These are phyloP conservation scores for Thelaira solivaga DNA, from an alignment of 2,888 invertebrate genomes.

Conservation along the genomic window DNA sequence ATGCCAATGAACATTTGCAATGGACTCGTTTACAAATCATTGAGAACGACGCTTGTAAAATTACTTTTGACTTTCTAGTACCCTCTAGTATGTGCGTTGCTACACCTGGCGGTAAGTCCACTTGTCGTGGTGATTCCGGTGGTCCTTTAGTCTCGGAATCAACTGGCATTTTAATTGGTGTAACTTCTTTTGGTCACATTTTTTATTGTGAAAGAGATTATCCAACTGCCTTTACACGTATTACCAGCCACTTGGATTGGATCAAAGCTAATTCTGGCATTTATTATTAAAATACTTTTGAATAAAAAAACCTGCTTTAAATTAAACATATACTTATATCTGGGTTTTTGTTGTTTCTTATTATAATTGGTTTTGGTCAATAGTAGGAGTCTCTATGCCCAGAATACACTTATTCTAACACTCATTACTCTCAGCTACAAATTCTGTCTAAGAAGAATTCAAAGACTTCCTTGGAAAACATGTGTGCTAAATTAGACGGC, in stretches of 20 bases:
- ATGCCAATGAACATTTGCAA: slow-evolving; percentile 71
- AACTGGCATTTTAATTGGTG: slow-evolving; percentile 66
- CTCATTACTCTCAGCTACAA: no score
- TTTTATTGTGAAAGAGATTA: slow-evolving; percentile 65
- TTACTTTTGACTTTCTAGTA: no score
- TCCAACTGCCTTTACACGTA: slow-evolving; percentile 68
- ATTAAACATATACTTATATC: no score
- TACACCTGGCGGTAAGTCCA: slow-evolving; percentile 72
- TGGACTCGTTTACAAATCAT: slow-evolving; percentile 67
- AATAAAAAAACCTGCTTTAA: no score
- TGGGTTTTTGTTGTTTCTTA: no score
- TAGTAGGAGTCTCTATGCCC: no score
- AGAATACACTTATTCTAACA: no score
- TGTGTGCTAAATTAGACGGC: no score
- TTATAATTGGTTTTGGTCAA: no score
- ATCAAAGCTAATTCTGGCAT: slow-evolving; percentile 64
- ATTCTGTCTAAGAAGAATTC: no score
- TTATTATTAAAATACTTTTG: slow-evolving; percentile 42
- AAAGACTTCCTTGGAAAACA: no score
- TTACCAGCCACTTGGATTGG: slow-evolving; percentile 69
- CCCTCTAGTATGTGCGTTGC: slow-evolving; percentile 73
- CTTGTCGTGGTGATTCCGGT: slow-evolving; percentile 75
- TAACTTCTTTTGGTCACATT: slow-evolving; percentile 48
- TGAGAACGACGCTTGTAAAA: slow-evolving; percentile 67
- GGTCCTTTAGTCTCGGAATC: slow-evolving; percentile 73